Evolutionary conservation across 2,888 invertebrate species (phyloP).

Genomic region (Sarcophaga subvicina): DNA sequence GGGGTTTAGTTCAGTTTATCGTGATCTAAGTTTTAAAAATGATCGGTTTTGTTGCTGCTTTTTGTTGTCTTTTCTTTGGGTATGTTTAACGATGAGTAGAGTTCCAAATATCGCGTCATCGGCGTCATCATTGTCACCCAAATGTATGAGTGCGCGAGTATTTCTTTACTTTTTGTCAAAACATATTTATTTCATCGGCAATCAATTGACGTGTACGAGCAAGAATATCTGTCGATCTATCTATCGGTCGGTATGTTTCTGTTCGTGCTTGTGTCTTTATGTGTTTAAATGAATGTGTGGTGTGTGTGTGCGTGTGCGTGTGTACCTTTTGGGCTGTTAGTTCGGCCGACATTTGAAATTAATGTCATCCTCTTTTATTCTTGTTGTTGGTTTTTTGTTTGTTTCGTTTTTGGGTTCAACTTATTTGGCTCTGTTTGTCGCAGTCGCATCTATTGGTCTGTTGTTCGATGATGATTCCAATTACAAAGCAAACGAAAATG

Average conservation of each 20-base stretch:
- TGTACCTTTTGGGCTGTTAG: neutral
- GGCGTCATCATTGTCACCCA: conserved; percentile 54
- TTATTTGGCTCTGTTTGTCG: conserved; percentile 2
- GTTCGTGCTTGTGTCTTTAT: neutral
- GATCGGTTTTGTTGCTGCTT: conserved; percentile 17
- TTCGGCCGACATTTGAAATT: conserved; percentile 55
- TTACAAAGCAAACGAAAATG: neutral
- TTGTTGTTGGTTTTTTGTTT: conserved; percentile 2
- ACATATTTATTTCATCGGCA: conserved; percentile 62
- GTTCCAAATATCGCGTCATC: conserved; percentile 48
- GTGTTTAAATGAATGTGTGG: neutral
- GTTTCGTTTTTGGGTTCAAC: conserved; percentile 32
- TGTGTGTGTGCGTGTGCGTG: conserved; percentile 21
- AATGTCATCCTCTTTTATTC: conserved; percentile 64
- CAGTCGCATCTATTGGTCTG: conserved; percentile 9
- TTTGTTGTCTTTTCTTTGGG: conserved; percentile 11
- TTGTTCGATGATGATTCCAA: neutral
- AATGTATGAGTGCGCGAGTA: neutral
- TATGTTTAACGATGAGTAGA: conserved; percentile 37
- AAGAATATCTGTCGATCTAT: neutral
- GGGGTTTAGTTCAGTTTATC: conserved; percentile 48
- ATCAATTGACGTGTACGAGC: conserved; percentile 51
- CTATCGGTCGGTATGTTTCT: neutral
- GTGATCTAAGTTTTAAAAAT: conserved; percentile 57
- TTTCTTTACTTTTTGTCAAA: conserved; percentile 8